These are phyloP conservation scores for Drosophila novamexicana DNA, from an alignment of 1,140 invertebrate species.

Conservation along the genomic window DNA sequence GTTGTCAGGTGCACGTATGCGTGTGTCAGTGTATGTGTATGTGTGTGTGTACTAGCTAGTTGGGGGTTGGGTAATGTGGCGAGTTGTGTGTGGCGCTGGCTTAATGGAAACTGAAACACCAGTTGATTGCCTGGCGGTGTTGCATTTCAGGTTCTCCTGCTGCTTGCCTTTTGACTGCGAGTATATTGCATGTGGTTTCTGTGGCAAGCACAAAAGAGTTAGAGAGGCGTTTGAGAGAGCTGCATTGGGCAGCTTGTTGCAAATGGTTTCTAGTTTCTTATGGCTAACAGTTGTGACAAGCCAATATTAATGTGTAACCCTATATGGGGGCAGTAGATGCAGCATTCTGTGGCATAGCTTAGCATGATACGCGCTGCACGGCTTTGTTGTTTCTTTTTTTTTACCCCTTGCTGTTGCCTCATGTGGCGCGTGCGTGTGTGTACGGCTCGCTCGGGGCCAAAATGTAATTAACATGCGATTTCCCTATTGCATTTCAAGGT, in stretches of 20 bases:
- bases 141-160: conserved; percentile 48
- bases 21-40: background rate
- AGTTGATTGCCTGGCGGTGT: conserved; percentile 70
- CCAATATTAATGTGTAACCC: conserved; percentile 51
- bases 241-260: conserved; percentile 19
- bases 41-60: conserved; percentile 5
- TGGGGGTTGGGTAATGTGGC: background rate
- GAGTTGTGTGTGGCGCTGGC: conserved; percentile 15
- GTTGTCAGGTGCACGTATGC: conserved; percentile 18
- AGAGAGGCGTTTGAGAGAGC: conserved; percentile 1
- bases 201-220: conserved; percentile 37
- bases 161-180: conserved; percentile 16
- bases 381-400: conserved; percentile 1
- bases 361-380: background rate
- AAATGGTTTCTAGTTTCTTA: conserved; percentile 58
- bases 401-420: conserved; percentile 5
- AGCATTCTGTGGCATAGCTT: conserved; percentile 36
- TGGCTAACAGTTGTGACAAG: conserved; percentile 56
- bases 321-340: conserved; percentile 28
- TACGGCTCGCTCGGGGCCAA: background rate
- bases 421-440: conserved; percentile 10
- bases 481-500: conserved; percentile 60
- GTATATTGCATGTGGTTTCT: conserved; percentile 73
- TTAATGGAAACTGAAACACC: conserved; percentile 80
- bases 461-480: conserved; percentile 73